Conservation (phyloP, 2,797 vertebrate species). For the Zenarchopterus dispar region DNA sequence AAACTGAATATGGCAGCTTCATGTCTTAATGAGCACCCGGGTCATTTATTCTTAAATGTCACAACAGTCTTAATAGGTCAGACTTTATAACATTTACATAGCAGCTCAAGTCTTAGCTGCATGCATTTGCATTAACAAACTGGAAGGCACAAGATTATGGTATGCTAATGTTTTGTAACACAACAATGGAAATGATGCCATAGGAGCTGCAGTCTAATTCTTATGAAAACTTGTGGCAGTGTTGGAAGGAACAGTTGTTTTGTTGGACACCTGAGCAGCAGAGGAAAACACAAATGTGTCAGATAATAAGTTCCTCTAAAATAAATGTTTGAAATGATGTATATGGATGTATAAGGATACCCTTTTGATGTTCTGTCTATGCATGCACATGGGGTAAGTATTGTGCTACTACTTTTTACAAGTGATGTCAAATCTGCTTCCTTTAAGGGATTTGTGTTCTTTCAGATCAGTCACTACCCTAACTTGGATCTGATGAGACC, state of each 20-base stretch:
- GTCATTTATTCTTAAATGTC: background rate
- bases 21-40: conserved; percentile 6
- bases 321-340: background rate
- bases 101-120: background rate
- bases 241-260: background rate
- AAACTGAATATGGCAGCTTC: background rate
- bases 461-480: too few relatives aligned
- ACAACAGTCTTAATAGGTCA: background rate
- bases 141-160: background rate
- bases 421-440: too few relatives aligned
- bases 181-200: background rate
- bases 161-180: background rate
- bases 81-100: background rate
- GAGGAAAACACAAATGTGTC: background rate
- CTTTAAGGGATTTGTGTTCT: too few relatives aligned
- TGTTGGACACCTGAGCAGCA: background rate
- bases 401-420: too few relatives aligned
- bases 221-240: background rate
- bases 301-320: background rate
- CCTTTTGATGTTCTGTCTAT: background rate
- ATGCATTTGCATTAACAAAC: background rate
- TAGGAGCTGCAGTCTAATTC: background rate
- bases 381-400: background rate
- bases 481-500: too few relatives aligned
- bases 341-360: too few relatives aligned